Base-by-base conservation (phyloP, 2,888 invertebrate genomes). In the Apotomis turbidana region DNA sequence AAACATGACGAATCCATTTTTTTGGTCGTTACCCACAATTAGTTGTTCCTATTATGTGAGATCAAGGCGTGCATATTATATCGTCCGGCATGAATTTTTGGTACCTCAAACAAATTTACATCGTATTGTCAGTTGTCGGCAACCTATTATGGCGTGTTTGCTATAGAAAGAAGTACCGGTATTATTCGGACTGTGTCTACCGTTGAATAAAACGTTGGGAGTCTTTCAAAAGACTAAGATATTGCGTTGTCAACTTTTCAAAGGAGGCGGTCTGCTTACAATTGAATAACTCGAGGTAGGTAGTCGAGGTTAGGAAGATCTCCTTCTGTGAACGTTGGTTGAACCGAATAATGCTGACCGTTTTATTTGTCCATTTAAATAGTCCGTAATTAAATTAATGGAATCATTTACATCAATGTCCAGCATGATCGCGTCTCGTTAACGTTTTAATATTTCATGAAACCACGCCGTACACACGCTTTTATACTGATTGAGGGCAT, bases 1-100 rank as follows among this genome's bases (percentile, higher is more conserved):
- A 89, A 90, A 90, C 87, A 90, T 83, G 83, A 84, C 83, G 86
- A 87, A 85, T 87, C 83, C 85, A 81, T 85, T 86, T 84, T 27
- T 83, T 85, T 85, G 87, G 87, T 86, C 82, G 80, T 78, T 82
- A 77, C 81, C 82, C 85, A 86, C 86, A 85, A 88, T 85, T 81
- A 83, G 82, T 75, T 78, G 79, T 76, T 76, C 79, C 77, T 76
- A 80, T 82, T 85, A 81, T 84, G 76, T 81, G 79, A 79, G 78
- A 82, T 81, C 75, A 78, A 81, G 79, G 81, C 80, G 80, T 79
- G 81, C 78, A 71, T 73, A 70, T 72, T 74, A 62, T 44, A 67
- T 61, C 59, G 81, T 83, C 79, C 79, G 81, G 78, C 78, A 76
- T 82, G 82, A 81, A 82, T 83, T 85, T 86, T 82, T 78, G 81